phyloP scores from a whole-genome alignment of 2,797 vertebrate species.

The Nannoperca obscura region DNA sequence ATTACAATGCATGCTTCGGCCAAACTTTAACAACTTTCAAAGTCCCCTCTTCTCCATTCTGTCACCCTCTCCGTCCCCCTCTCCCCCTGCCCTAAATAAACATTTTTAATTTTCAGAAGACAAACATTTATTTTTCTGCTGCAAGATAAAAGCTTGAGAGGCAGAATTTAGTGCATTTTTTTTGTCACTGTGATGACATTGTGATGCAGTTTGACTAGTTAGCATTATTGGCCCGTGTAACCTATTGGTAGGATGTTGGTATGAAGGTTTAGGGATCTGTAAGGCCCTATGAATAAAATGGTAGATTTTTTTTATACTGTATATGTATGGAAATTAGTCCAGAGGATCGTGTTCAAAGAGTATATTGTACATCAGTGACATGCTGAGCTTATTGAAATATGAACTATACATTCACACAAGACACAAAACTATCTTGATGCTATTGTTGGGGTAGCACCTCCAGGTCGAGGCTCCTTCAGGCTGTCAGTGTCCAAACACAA shows the following conservation, averaged over 20 bases:
- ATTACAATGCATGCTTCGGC: conserved; percentile 72
- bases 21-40: conserved; percentile 74
- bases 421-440: background rate
- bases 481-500: conserved; percentile 33
- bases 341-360: background rate
- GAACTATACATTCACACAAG: conserved; percentile 7
- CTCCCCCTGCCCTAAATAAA: conserved; percentile 7
- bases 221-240: background rate
- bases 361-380: background rate
- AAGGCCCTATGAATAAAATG: background rate
- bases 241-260: background rate
- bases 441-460: background rate
- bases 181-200: background rate
- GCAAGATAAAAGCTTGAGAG: conserved; percentile 18
- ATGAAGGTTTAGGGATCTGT: background rate
- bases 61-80: background rate
- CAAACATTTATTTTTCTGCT: conserved; percentile 41
- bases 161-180: conserved; percentile 20
- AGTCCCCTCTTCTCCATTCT: conserved; percentile 36
- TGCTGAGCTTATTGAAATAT: conserved; percentile 6
- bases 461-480: conserved; percentile 1
- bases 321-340: background rate
- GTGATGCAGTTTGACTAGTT: background rate
- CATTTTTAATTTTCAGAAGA: conserved; percentile 35
- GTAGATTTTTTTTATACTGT: background rate